phyloP scores from a whole-genome alignment of 2,888 invertebrate genomes.

The Netelia virgata region DNA sequence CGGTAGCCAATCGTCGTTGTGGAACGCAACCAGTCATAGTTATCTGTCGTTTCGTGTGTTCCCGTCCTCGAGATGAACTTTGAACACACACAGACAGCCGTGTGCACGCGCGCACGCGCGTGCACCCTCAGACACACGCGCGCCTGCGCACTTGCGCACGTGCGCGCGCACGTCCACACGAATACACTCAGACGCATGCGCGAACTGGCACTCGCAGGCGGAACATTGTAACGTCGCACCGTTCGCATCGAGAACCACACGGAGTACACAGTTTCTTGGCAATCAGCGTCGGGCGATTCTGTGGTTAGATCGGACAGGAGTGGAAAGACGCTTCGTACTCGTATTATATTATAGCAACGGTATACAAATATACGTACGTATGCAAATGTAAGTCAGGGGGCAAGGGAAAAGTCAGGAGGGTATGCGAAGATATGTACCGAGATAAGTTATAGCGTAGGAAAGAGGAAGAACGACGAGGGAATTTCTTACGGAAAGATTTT shows the following conservation, averaged over 20 bases:
- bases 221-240: slow-evolving; percentile 3
- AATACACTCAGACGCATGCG: no score
- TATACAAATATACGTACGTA: not conserved
- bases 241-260: slow-evolving; percentile 42
- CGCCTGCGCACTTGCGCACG: not conserved
- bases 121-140: not conserved
- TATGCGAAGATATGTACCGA: not conserved
- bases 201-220: not conserved
- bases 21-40: slow-evolving; percentile 38
- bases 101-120: not conserved
- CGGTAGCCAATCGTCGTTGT: slow-evolving; percentile 61
- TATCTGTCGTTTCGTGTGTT: slow-evolving; percentile 39
- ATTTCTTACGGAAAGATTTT: slow-evolving; percentile 46
- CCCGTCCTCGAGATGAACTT: slow-evolving; percentile 37
- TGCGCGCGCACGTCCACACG: not conserved
- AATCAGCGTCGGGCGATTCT: slow-evolving; percentile 62
- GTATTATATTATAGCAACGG: not conserved
- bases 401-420: not conserved
- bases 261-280: slow-evolving; percentile 59
- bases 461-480: slow-evolving; percentile 6
- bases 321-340: slow-evolving; percentile 37
- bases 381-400: not conserved
- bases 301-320: slow-evolving; percentile 65
- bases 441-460: not conserved
- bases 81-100: slow-evolving; percentile 8